A percentile compares a stretch with the other conserved stretches of the same genome.
phyloP scores from a whole-genome alignment of 1,140 invertebrate genomes.

The Glossosoma conforme region DNA sequence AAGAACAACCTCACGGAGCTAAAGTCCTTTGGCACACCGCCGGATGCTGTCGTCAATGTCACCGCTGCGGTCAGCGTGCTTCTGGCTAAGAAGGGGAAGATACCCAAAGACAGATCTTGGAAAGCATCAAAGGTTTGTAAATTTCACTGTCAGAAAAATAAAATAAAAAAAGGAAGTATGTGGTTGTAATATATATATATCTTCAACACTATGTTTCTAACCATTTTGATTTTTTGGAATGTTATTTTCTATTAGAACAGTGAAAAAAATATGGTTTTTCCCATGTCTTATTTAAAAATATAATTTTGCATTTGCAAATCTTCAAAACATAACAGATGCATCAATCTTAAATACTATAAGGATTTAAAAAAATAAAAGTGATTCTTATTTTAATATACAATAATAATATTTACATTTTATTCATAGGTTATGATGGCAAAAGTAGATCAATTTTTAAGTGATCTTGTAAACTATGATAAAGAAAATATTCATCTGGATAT shows the following conservation, averaged over 20 bases:
- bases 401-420: too few species aligned
- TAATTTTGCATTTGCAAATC: too few species aligned
- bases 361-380: too few species aligned
- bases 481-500: conserved; percentile 89
- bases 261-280: too few species aligned
- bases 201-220: background rate
- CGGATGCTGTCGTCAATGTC: conserved; percentile 78
- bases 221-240: conserved; percentile 2
- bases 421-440: conserved; percentile 54
- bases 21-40: conserved; percentile 86
- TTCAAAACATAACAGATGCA: too few species aligned
- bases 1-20: conserved; percentile 92
- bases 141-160: too few species aligned
- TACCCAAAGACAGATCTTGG: conserved; percentile 91
- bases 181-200: conserved; percentile 1
- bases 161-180: too few species aligned
- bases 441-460: conserved; percentile 78
- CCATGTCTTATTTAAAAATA: too few species aligned
- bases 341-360: too few species aligned
- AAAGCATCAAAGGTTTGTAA: conserved; percentile 85
- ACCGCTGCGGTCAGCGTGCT: conserved; percentile 83
- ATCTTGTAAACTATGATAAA: conserved; percentile 87
- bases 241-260: too few species aligned
- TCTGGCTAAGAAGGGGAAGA: conserved; percentile 77
- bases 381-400: too few species aligned